Percentiles rank a stretch among this genome's conserved stretches.
Evolutionary conservation across 2,113 vertebrate genomes (phyloP).

Genomic region (Bubo scandiacus): DNA sequence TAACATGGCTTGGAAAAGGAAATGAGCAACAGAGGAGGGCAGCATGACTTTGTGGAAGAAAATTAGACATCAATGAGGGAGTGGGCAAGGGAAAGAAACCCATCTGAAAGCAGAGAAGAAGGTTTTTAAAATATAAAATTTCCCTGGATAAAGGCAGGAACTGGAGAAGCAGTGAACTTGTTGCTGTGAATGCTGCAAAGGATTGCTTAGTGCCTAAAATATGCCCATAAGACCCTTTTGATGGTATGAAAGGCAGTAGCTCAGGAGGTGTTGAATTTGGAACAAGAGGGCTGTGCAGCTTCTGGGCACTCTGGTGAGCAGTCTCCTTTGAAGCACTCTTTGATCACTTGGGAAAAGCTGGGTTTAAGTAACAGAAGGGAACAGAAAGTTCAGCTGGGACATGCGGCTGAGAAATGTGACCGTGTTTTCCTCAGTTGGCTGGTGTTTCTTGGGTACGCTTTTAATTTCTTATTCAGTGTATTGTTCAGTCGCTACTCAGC

Average conservation of each 20-base stretch:
- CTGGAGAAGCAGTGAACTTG: neutral
- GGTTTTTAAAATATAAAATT: neutral
- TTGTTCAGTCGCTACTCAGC: neutral
- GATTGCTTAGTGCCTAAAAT: neutral
- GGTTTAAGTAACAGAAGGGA: constrained; percentile 30
- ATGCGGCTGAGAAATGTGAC: neutral
- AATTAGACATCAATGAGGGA: neutral
- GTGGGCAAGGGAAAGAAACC: neutral
- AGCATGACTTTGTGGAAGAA: neutral
- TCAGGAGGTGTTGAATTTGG: neutral
- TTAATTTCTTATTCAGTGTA: neutral
- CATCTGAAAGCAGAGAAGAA: neutral
- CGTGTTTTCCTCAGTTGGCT: neutral
- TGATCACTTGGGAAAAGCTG: constrained; percentile 3
- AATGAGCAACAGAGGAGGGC: neutral
- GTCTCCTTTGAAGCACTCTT: neutral
- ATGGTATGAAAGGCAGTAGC: neutral
- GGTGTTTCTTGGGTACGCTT: neutral
- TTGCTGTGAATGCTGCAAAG: neutral
- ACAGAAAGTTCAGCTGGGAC: constrained; percentile 21
- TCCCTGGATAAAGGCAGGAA: neutral
- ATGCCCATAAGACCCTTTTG: neutral
- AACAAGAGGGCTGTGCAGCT: neutral
- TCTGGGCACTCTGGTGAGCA: neutral
- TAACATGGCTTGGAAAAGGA: neutral